Evolutionary conservation across 2,113 vertebrate genomes (phyloP), one percentile per base, ranked within the genome.

Genomic region (Ceyx melanurus): DNA sequence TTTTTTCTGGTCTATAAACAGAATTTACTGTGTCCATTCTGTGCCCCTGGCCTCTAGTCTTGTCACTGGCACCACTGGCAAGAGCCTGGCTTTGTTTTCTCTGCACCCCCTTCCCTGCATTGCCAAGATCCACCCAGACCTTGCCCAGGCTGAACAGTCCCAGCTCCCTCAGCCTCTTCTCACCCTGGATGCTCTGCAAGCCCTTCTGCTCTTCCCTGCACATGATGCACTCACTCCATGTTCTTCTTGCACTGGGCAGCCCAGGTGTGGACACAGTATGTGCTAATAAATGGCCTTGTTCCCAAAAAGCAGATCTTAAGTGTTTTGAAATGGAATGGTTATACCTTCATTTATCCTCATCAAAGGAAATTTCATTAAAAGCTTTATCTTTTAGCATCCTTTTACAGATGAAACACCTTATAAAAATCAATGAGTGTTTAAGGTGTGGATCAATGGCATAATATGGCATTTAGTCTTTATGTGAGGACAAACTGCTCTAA

Each of bases 361-460:
- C 15, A 82, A 76, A 79, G 56, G 43, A 88, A 68, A 91, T 93
- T 91, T 64, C 72, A 86, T 76, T 88, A 83, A 93, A 95, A 88
- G 81, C 43, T 87, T 1, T 74, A 66, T 61, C 14, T 86, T 89
- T 95, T 78, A 72, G 60, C 53, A 74, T 9, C 4, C 14, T 88
- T 88, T 91, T 62, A 88, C 11, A 4, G 48, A 88, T 74, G n/a
- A 91, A 95, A 91, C 28, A 48, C 67, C 85, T 75, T 53, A 68
- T 72, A 91, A 89, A 92, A 96, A 94, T 94, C 91, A 89, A 72
- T 92, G 53, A 73, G 21, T 57, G 42, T 91, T 94, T 89, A 91
- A 85, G 84, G 79, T 83, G 65, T 68, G 46, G 61, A 86, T 92
- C 82, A 83, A 88, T 88, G 60, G 51, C 48, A 45, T 72, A 92